phyloP scores from a whole-genome alignment of 2,113 vertebrate genomes.

The Malaclemys terrapin region DNA sequence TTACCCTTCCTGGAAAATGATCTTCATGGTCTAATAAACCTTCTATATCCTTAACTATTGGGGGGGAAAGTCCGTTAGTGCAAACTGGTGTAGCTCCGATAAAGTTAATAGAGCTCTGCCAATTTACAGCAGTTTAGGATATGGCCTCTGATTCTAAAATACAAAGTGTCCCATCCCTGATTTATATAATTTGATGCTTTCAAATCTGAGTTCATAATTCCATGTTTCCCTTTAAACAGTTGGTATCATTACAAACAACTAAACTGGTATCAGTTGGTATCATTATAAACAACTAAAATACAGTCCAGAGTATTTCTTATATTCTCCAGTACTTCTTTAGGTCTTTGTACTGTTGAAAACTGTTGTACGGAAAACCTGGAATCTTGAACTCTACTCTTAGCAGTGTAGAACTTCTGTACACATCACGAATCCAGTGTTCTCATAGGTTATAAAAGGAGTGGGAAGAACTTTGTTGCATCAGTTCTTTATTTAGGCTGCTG shows the following conservation, averaged over 20 bases:
- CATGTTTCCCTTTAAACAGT: background rate
- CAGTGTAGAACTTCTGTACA: background rate
- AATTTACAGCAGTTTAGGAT: accelerated
- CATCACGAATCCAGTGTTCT: background rate
- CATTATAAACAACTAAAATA: background rate
- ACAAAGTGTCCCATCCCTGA: background rate
- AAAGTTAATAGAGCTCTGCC: background rate
- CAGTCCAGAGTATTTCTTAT: background rate
- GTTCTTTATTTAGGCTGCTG: background rate
- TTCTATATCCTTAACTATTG: background rate
- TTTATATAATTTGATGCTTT: background rate
- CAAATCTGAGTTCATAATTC: constrained; percentile 4
- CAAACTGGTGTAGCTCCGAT: background rate
- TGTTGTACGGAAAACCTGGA: background rate
- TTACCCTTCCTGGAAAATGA: background rate
- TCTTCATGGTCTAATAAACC: background rate
- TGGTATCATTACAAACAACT: background rate
- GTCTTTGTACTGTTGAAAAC: background rate
- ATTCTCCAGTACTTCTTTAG: background rate
- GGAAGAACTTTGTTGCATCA: background rate
- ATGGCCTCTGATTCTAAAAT: background rate
- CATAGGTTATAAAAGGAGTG: background rate
- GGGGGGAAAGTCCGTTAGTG: background rate
- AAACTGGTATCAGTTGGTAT: background rate
- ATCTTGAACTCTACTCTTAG: background rate